Conservation (phyloP, 2,797 vertebrate genomes). For the Falco berigora region DNA sequence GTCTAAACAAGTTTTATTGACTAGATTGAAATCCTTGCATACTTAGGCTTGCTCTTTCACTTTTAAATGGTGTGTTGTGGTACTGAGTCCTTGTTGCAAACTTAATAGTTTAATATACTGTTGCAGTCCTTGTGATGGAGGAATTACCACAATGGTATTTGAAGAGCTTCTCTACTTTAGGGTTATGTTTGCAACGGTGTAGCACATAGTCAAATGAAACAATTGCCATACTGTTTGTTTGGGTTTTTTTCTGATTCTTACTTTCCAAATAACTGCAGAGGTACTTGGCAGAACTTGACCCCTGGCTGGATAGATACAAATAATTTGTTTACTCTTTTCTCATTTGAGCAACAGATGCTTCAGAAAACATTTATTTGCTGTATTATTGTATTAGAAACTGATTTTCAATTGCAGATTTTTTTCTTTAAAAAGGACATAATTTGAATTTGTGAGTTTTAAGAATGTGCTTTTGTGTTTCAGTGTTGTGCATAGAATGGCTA, state of each 20-base stretch:
- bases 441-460: not conserved
- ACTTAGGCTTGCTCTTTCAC: not conserved
- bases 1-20: not conserved
- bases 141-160: not conserved
- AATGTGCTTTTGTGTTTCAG: not conserved
- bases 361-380: not conserved
- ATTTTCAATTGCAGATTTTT: not conserved
- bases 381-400: not conserved
- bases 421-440: not conserved
- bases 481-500: not conserved
- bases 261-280: not conserved
- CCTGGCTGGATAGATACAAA: not conserved
- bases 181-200: not conserved
- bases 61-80: not conserved
- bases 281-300: not conserved
- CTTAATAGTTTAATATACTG: not conserved
- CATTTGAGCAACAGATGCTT: not conserved
- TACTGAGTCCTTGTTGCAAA: not conserved
- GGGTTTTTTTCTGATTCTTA: not conserved
- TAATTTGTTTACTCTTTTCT: not conserved
- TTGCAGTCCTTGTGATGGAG: not conserved
- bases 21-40: not conserved
- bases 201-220: not conserved
- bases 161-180: not conserved
- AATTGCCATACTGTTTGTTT: accelerated